Evolutionary conservation across 2,797 vertebrate genomes (phyloP).

Genomic region (Xerus rutilus): DNA sequence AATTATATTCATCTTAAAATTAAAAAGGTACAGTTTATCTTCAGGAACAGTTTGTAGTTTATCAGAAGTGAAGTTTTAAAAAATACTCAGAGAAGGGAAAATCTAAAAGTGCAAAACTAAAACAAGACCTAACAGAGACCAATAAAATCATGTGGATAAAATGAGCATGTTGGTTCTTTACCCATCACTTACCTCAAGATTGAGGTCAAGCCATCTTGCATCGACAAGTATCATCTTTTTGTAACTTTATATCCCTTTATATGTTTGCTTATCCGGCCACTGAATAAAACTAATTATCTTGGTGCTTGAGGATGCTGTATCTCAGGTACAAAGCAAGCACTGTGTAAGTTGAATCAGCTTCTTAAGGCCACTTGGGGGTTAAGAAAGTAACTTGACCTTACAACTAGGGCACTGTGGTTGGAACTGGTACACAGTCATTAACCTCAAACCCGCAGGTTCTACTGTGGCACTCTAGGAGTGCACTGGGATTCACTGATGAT

Average conservation of each 20-base stretch:
- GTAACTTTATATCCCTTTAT: neutral
- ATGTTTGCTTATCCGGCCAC: neutral
- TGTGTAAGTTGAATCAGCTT: neutral
- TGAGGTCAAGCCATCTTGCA: conserved; percentile 15
- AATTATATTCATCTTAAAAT: neutral
- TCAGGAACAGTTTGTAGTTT: neutral
- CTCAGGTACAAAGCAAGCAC: neutral
- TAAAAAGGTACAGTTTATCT: neutral
- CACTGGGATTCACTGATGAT: neutral
- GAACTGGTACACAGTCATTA: neutral
- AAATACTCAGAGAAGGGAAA: neutral
- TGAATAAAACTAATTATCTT: neutral
- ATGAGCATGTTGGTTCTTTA: neutral
- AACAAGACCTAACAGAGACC: neutral
- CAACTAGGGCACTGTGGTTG: too few relatives aligned
- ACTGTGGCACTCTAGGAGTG: too few relatives aligned
- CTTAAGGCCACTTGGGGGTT: neutral
- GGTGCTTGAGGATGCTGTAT: neutral
- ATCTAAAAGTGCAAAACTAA: neutral
- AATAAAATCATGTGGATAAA: neutral
- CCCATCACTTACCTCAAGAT: neutral
- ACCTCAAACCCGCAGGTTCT: neutral
- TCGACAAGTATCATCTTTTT: conserved; percentile 31
- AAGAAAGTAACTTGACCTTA: neutral
- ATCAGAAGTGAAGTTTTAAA: neutral